Conservation (phyloP, 2,888 invertebrate species). For the Tiliacea citrago region DNA sequence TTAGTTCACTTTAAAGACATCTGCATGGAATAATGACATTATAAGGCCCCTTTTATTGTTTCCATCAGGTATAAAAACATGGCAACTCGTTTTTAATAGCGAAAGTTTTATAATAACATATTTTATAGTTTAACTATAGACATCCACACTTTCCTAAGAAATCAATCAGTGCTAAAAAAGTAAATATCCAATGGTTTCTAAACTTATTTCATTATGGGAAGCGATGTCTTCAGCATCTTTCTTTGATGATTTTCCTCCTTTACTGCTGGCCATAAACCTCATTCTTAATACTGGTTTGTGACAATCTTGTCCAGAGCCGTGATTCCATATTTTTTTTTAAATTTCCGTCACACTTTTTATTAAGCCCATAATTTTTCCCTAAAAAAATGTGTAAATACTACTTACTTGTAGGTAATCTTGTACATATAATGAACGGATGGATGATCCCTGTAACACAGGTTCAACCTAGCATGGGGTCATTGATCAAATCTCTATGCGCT, state of each 20-base stretch:
- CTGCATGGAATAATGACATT: constrained; percentile 21
- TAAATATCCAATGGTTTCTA: neutral
- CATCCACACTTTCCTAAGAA: neutral
- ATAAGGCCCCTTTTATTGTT: constrained; percentile 1
- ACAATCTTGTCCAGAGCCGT: neutral
- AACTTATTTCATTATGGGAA: neutral
- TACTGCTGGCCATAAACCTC: neutral
- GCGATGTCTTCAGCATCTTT: neutral
- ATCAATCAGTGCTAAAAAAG: neutral
- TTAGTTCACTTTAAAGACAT: constrained; percentile 28
- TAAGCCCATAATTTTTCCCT: too few relatives aligned
- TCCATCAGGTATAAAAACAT: neutral
- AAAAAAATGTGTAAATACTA: too few relatives aligned
- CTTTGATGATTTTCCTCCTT: neutral
- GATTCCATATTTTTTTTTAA: too few relatives aligned
- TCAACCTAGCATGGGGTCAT: too few relatives aligned
- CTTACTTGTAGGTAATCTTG: too few relatives aligned
- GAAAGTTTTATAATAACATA: neutral
- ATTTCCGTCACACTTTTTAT: too few relatives aligned
- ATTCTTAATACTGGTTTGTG: neutral
- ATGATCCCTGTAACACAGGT: too few relatives aligned
- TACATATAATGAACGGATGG: too few relatives aligned
- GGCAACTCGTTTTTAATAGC: neutral
- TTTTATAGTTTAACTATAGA: neutral
- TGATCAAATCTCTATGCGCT: too few relatives aligned